Conservation (phyloP, 2,888 invertebrate species). For the Zootermopsis nevadensis region DNA sequence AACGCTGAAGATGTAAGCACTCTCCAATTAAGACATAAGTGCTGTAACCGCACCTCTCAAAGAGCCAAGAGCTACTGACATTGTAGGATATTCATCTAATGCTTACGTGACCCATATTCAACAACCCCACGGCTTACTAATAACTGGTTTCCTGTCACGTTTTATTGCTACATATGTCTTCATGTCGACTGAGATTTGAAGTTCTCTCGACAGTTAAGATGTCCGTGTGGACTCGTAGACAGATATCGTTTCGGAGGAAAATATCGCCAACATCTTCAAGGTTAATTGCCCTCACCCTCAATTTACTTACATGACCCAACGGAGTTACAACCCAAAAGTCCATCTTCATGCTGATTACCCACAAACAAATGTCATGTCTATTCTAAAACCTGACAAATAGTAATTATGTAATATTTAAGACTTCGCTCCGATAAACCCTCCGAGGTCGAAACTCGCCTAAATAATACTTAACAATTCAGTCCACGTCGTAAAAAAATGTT, state of each 20-base stretch:
- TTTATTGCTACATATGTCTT: constrained; percentile 8
- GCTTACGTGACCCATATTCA: not conserved
- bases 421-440: not conserved
- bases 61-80: not conserved
- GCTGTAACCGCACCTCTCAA: not conserved
- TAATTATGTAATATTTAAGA: not conserved
- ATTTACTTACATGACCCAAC: too few relatives aligned
- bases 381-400: not conserved
- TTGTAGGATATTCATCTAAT: not conserved
- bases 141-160: constrained; percentile 19
- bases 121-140: not conserved
- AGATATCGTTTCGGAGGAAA: too few relatives aligned
- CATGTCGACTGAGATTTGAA: not conserved
- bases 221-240: too few relatives aligned
- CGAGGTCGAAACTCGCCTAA: too few relatives aligned
- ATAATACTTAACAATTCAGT: too few relatives aligned
- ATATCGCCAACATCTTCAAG: too few relatives aligned
- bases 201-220: too few relatives aligned
- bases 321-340: too few relatives aligned
- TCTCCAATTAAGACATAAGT: not conserved
- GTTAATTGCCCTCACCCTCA: too few relatives aligned
- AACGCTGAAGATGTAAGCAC: too few relatives aligned
- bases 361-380: too few relatives aligned
- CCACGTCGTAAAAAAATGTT: too few relatives aligned
- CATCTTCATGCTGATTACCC: not conserved